Percentiles rank a stretch among this genome's conserved stretches.
These are phyloP conservation scores for Nettapus auritus DNA, from an alignment of 2,113 vertebrate species.

Conservation along the genomic window DNA sequence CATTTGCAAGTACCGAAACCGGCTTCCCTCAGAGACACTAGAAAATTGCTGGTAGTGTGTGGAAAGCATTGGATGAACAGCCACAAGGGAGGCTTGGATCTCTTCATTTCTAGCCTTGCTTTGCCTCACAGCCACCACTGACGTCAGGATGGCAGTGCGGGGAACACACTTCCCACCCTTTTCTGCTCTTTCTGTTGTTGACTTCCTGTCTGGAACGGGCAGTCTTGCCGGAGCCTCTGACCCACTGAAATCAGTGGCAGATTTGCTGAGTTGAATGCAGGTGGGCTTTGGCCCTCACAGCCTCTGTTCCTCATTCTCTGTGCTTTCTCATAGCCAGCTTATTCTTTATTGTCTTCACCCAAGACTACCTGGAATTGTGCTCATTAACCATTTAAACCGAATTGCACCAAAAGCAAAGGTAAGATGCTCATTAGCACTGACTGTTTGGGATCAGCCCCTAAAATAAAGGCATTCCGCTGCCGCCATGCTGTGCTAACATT, in stretches of 20 bases:
- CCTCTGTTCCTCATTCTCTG: neutral
- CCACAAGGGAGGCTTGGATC: neutral
- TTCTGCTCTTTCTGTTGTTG: neutral
- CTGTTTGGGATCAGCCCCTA: neutral
- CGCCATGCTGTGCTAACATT: neutral
- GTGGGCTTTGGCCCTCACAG: neutral
- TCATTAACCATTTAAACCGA: neutral
- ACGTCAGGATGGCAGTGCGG: neutral
- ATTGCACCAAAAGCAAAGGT: neutral
- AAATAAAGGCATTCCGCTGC: neutral
- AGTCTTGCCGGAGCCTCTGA: neutral
- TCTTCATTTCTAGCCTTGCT: neutral
- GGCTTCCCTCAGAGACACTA: neutral
- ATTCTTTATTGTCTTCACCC: neutral
- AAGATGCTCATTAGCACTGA: neutral
- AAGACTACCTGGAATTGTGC: neutral
- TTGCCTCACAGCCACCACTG: neutral
- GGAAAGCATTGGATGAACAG: neutral
- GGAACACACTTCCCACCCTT: neutral
- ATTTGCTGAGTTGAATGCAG: neutral
- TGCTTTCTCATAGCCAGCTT: neutral
- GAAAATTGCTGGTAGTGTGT: neutral
- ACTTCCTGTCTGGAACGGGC: neutral
- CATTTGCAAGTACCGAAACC: neutral
- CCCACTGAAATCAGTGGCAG: neutral